A percentile compares a stretch with the other conserved stretches of the same genome.
Evolutionary conservation across 2,113 vertebrate genomes (phyloP).

Genomic region (Noctilio leporinus): DNA sequence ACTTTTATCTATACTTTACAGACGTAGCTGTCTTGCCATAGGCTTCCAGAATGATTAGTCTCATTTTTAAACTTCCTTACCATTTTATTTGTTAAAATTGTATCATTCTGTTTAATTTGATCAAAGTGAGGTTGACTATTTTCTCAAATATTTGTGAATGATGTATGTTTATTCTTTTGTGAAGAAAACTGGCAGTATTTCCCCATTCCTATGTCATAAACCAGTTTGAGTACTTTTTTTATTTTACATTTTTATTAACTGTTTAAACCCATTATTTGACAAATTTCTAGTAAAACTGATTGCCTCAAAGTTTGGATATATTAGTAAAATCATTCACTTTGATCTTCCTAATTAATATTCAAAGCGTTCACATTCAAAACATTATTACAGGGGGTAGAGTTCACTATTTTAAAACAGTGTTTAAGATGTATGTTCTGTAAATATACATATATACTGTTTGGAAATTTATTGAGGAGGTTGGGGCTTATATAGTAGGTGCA

Average conservation of each 20-base stretch:
- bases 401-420: background rate
- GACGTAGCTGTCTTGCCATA: background rate
- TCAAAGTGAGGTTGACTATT: background rate
- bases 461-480: background rate
- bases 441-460: background rate
- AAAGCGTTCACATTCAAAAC: background rate
- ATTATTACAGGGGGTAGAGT: background rate
- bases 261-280: background rate
- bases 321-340: background rate
- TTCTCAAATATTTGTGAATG: slow-evolving; percentile 12
- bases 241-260: background rate
- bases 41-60: background rate
- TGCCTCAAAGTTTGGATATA: background rate
- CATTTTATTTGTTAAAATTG: background rate
- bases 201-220: background rate
- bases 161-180: background rate
- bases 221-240: background rate
- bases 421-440: slow-evolving; percentile 20
- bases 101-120: background rate
- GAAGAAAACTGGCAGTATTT: background rate
- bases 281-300: background rate
- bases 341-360: background rate
- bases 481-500: background rate
- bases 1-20: background rate
- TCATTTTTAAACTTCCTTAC: background rate